Base-by-base conservation (phyloP, 2,888 invertebrate genomes). In the Julus scandinavius region DNA sequence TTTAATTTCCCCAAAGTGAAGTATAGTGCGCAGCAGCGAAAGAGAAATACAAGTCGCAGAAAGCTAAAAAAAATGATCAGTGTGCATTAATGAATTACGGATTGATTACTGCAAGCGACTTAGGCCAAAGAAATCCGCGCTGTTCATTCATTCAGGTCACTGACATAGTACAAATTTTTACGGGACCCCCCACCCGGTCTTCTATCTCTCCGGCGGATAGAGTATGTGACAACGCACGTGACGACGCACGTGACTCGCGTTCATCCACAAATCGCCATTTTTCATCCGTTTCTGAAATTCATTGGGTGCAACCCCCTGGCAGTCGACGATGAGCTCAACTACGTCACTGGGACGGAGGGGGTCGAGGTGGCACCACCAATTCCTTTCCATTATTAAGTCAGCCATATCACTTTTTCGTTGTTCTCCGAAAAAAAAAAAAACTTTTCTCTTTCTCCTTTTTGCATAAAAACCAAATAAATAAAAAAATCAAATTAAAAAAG, bases 161-260 rank as follows among this genome's bases (percentile, higher is more conserved):
- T 87, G 83, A 87, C 41, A 87, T 87, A 88, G 88, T 88, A 88
- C 88, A 88, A 88, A 88, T 88, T 87, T 87, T 87, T 85, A 85
- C 49, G 87, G 38, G 50, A 58, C 50, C 87, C 50, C 87, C 87
- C 50, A 87, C 87, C 58, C 58, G 40, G 58, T 54, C 58, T 20
- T 58, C 49, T 85, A 41, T 85, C 85, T 85, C 41, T 41, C 41
- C 40, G 85, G 17, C 85, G 85, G 85, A 45, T 29, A 50, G 29
- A 45, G 85, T 20, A 45, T 29, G 50, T 85, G 85, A 85, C 85
- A n/a, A 85, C 85, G 40, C 45, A 7, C 17, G 38, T n/a, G 45
- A 38, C 49, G 50, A 38, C 49, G 50, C 85, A 45, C 85, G 85
- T 85, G 85, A 85, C 85, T 49, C 80, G 80, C 50, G 49, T 85